phyloP scores from a whole-genome alignment of 2,888 invertebrate species.

The Lepetodrilus schrolli region DNA sequence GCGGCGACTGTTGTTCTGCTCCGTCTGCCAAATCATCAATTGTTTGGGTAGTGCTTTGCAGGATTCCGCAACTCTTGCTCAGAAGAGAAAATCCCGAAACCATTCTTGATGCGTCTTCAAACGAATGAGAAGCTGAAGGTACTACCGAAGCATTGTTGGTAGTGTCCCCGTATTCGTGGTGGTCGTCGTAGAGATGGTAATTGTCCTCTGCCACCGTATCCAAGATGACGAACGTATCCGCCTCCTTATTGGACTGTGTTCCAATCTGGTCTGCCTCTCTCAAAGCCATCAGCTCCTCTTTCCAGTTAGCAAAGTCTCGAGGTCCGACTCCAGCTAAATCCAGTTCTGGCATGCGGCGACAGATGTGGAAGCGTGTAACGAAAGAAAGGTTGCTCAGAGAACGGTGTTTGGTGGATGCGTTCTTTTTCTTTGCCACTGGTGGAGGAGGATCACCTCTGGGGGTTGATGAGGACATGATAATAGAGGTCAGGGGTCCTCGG shows the following conservation, averaged over 20 bases:
- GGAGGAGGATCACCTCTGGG: background rate
- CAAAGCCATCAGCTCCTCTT: conserved; percentile 28
- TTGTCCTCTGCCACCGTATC: background rate
- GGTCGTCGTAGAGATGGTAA: background rate
- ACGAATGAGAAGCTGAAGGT: background rate
- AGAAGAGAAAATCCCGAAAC: background rate
- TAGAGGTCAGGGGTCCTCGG: background rate
- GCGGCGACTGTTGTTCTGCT: background rate
- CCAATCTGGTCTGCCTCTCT: conserved; percentile 11
- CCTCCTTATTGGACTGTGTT: background rate
- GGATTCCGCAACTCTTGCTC: background rate
- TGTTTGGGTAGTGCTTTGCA: background rate
- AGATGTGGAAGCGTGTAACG: conserved; percentile 61
- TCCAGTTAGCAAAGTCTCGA: conserved; percentile 35
- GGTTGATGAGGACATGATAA: background rate
- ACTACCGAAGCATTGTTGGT: background rate
- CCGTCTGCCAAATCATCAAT: background rate
- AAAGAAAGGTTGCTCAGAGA: conserved; percentile 61
- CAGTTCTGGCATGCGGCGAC: conserved; percentile 49
- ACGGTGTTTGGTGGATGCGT: conserved; percentile 40
- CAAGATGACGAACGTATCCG: background rate
- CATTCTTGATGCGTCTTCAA: too few species aligned
- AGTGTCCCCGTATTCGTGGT: background rate
- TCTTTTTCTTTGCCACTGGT: conserved; percentile 31
- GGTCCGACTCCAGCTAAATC: conserved; percentile 49